Percentiles rank a stretch among this genome's conserved stretches.
Conservation (phyloP, 1,140 invertebrate genomes). For the Ephestia elutella region DNA sequence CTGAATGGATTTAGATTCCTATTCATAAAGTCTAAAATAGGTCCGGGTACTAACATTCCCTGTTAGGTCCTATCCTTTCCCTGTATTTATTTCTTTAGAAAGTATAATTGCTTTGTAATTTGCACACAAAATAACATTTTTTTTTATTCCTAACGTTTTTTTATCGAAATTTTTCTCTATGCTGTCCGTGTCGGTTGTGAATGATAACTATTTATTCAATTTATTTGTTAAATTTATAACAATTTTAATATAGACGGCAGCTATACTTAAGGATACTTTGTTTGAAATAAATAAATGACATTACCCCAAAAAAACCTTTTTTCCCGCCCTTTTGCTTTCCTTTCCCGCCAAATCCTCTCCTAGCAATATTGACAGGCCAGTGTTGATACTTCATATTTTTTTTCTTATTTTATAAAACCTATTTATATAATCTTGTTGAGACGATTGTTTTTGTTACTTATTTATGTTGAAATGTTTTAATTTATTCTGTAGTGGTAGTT, state of each 20-base stretch:
- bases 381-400: constrained; percentile 60
- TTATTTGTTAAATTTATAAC: constrained; percentile 59
- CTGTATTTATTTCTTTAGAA: constrained; percentile 63
- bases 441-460: constrained; percentile 62
- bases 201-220: constrained; percentile 63
- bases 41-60: constrained; percentile 39
- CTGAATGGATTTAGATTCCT: constrained; percentile 9
- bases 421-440: constrained; percentile 67
- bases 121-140: constrained; percentile 45
- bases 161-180: neutral
- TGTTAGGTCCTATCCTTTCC: constrained; percentile 50
- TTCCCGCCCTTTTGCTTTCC: constrained; percentile 22
- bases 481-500: constrained; percentile 66
- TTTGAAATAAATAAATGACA: constrained; percentile 72
- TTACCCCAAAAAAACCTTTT: constrained; percentile 24
- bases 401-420: constrained; percentile 51
- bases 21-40: constrained; percentile 17
- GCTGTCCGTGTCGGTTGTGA: constrained; percentile 55
- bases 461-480: constrained; percentile 69
- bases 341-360: constrained; percentile 26
- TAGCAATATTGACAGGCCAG: constrained; percentile 72
- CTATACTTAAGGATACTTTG: constrained; percentile 65
- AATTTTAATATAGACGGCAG: constrained; percentile 64
- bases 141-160: constrained; percentile 11
- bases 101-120: constrained; percentile 68